Evolutionary conservation across 2,888 invertebrate genomes (phyloP), one percentile per base, ranked within the genome.

Genomic region (Tryphoninae sp.): DNA sequence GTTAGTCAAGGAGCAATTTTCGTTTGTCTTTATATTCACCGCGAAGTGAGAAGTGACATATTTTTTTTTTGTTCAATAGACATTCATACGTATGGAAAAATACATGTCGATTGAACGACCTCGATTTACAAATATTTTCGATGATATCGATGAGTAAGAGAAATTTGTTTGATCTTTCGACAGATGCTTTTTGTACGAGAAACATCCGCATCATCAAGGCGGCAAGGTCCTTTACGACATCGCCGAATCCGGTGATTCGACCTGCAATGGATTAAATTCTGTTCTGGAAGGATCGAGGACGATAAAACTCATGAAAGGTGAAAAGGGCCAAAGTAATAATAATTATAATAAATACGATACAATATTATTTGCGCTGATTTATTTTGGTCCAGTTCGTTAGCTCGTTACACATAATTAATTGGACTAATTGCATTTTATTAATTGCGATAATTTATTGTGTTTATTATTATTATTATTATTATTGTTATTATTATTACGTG

Each of bases 131-230:
- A 33, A 33, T 33, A 33, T 33, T 4, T 33, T 33, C 33, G 2
- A 33, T 6, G 33, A 33, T 33, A 33, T 33, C 33, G 33, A 33
- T 33, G 4, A 33, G 4, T 7, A 6, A 6, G 33, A 6, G 0
- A 33, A 33, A 33, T 6, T 55, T 33, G 78, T 91, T 91, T 53
- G 8, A 23, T 65, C 59, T 33, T 49, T 7, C 7, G 9, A 4
- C 92, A 94, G 95, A 86, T 97, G 97, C 88, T 97, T 97, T 92
- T 95, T 97, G 81, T 96, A 96, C 92, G 95, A 95, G 88, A 93
- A 92, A 85, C 92, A 87, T 85, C 88, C 80, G 78, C 92, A 92
- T 73, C 92, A 92, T 75, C 90, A 88, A 51, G 88, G 88, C 13
- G 92, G 91, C 3, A 93, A 92, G 81, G 93, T 93, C 84, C 93